phyloP scores from a whole-genome alignment of 2,888 invertebrate genomes.

The Cheilosia variabilis region DNA sequence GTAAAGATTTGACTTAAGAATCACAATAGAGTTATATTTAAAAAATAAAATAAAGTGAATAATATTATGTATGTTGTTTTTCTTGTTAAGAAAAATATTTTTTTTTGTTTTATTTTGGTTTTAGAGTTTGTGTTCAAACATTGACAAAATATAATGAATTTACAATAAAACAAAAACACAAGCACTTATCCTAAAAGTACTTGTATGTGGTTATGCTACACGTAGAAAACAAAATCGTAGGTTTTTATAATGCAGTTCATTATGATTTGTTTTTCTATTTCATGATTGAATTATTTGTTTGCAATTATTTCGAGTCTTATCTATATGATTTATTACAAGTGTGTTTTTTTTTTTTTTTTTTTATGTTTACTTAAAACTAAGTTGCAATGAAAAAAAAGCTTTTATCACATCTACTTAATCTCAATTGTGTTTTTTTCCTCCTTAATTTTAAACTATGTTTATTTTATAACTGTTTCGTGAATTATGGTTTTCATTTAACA shows the following conservation, averaged over 20 bases:
- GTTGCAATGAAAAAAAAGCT: conserved; percentile 74
- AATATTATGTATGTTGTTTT: conserved; percentile 31
- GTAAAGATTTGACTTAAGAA: conserved; percentile 75
- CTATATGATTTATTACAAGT: conserved; percentile 23
- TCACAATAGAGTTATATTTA: conserved; percentile 73
- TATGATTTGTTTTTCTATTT: conserved; percentile 32
- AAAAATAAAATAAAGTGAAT: conserved; percentile 46
- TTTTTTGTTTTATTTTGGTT: conserved; percentile 2
- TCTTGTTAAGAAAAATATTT: conserved; percentile 63
- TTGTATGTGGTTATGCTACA: conserved; percentile 48
- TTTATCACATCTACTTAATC: conserved; percentile 75
- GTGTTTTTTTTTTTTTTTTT: conserved; percentile 34
- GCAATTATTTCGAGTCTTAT: conserved; percentile 50
- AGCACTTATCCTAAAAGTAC: conserved; percentile 43
- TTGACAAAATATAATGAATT: conserved; percentile 52
- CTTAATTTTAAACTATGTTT: conserved; percentile 20
- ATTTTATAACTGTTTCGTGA: conserved; percentile 35
- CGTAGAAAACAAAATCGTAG: conserved; percentile 48
- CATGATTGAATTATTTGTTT: conserved; percentile 16
- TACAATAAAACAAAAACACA: conserved; percentile 6
- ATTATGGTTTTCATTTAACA: conserved; percentile 34
- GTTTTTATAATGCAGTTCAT: conserved; percentile 35
- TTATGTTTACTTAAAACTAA: conserved; percentile 58
- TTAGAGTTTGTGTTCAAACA: conserved; percentile 53
- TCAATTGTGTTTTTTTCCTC: conserved; percentile 64